Evolutionary conservation across 2,113 vertebrate species (phyloP).

Genomic region (Corythoichthys haematopterus): DNA sequence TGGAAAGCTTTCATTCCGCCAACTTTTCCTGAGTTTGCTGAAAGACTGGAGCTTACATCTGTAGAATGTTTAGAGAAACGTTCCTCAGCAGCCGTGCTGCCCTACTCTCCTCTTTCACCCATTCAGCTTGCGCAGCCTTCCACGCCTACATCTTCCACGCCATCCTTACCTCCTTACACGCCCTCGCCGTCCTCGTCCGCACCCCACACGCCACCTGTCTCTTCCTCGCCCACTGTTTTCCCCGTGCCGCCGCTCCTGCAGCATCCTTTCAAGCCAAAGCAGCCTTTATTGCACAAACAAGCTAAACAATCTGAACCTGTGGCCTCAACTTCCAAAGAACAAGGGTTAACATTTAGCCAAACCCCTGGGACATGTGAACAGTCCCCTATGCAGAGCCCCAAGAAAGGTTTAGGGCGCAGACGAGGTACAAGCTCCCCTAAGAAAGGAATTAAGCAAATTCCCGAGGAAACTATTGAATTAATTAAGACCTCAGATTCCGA

Average conservation of each 20-base stretch:
- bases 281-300: slow-evolving; percentile 56
- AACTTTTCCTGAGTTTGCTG: slow-evolving; percentile 90
- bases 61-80: slow-evolving; percentile 77
- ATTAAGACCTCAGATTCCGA: slow-evolving; percentile 67
- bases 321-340: slow-evolving; percentile 54
- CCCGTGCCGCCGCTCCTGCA: slow-evolving; percentile 46
- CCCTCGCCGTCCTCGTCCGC: slow-evolving; percentile 61
- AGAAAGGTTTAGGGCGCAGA: slow-evolving; percentile 35
- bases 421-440: slow-evolving; percentile 49
- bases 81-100: slow-evolving; percentile 70
- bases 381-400: slow-evolving; percentile 44
- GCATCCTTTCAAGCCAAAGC: slow-evolving; percentile 57
- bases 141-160: slow-evolving; percentile 58
- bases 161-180: slow-evolving; percentile 59
- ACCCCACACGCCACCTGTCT: slow-evolving; percentile 62
- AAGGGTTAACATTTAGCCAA: slow-evolving; percentile 16
- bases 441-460: slow-evolving; percentile 48
- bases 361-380: slow-evolving; percentile 33
- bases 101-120: slow-evolving; percentile 56
- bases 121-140: slow-evolving; percentile 46
- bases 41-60: slow-evolving; percentile 84
- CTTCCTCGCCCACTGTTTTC: slow-evolving; percentile 57
- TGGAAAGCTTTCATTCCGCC: slow-evolving; percentile 98
- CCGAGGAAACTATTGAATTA: slow-evolving; percentile 57
- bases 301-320: slow-evolving; percentile 40